phyloP scores from a whole-genome alignment of 1,140 invertebrate species.

The Homalodisca vitripennis region DNA sequence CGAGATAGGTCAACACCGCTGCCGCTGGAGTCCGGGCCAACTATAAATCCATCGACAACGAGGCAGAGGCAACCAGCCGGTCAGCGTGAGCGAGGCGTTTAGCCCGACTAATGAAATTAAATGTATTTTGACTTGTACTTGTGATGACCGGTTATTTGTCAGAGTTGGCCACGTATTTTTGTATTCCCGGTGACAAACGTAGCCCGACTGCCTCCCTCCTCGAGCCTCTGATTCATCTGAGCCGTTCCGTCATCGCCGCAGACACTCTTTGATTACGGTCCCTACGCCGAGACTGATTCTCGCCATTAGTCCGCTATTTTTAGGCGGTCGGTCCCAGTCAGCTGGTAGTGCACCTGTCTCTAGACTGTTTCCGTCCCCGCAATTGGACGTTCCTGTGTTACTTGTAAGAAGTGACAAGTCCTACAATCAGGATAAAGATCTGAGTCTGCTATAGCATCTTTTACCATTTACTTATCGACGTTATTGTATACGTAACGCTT shows the following conservation, averaged over 20 bases:
- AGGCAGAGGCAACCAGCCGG: background rate
- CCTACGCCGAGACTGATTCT: background rate
- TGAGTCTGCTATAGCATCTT: too few relatives aligned
- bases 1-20: too few relatives aligned
- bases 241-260: background rate
- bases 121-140: conserved; percentile 21
- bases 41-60: conserved; percentile 1
- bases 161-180: background rate
- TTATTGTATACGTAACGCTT: too few relatives aligned
- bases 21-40: background rate
- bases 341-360: too few relatives aligned
- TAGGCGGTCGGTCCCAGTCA: background rate
- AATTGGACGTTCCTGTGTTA: too few relatives aligned
- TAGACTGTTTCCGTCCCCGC: too few relatives aligned
- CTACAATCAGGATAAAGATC: too few relatives aligned
- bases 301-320: background rate
- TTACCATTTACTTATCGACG: too few relatives aligned
- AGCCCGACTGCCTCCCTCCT: background rate
- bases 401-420: too few relatives aligned
- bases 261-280: background rate
- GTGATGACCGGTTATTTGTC: conserved; percentile 10
- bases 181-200: background rate
- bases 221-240: background rate
- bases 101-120: conserved; percentile 17
- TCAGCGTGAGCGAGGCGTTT: background rate